These are phyloP conservation scores for Noturus placidus DNA, from an alignment of 2,113 vertebrate species.

Conservation along the genomic window DNA sequence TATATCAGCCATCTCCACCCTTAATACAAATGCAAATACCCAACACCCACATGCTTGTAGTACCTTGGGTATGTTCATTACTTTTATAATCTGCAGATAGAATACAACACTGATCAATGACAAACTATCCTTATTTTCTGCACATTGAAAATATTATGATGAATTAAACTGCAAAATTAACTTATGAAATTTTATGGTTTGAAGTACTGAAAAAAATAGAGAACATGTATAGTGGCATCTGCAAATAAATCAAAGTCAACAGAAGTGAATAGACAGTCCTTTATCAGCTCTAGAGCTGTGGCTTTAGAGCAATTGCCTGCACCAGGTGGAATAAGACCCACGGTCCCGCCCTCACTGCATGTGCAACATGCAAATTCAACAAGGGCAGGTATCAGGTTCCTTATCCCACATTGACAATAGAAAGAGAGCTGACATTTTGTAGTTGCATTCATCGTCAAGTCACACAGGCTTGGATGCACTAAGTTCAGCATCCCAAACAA, in stretches of 20 bases:
- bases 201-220: not conserved
- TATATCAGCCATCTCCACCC: conserved; percentile 60
- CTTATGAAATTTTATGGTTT: not conserved
- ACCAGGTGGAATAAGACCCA: conserved; percentile 60
- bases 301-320: conserved; percentile 45
- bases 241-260: conserved; percentile 21
- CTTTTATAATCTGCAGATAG: conserved; percentile 43
- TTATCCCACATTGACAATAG: conserved; percentile 55
- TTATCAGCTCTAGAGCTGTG: conserved; percentile 13
- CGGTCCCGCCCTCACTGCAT: conserved; percentile 62
- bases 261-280: not conserved
- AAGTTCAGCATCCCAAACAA: conserved; percentile 64
- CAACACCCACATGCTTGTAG: conserved; percentile 31
- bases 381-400: conserved; percentile 67
- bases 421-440: conserved; percentile 65
- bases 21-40: conserved; percentile 63
- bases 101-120: not conserved
- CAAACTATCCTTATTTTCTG: not conserved
- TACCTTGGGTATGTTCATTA: conserved; percentile 26
- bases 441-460: conserved; percentile 55
- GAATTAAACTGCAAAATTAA: not conserved
- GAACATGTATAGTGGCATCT: not conserved
- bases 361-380: conserved; percentile 72
- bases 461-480: conserved; percentile 55
- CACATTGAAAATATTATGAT: not conserved